phyloP scores from a whole-genome alignment of 2,113 vertebrate genomes.

The Nannospalax galili region DNA sequence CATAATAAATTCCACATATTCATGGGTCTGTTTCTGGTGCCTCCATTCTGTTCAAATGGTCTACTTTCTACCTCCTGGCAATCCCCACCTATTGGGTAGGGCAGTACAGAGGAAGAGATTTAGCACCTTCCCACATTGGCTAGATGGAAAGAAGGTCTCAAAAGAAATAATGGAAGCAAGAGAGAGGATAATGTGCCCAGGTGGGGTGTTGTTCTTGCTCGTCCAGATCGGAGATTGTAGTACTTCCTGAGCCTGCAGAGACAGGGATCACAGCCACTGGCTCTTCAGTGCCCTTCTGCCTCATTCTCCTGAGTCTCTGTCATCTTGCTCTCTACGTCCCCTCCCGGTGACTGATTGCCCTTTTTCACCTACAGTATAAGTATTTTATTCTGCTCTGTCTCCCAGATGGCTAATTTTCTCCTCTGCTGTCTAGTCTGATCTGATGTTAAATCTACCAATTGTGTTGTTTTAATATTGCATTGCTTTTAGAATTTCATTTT shows the following conservation, averaged over 20 bases:
- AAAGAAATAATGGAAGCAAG: too few species aligned
- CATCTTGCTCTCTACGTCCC: neutral
- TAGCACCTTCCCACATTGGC: too few species aligned
- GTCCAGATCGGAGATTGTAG: neutral
- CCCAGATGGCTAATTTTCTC: neutral
- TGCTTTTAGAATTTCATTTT: conserved; percentile 17
- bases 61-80: neutral
- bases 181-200: neutral
- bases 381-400: conserved; percentile 3
- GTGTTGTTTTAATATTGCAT: neutral
- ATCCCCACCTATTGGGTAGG: neutral
- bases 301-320: neutral
- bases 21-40: neutral
- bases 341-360: neutral
- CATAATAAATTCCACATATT: conserved; percentile 2
- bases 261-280: neutral
- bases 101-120: neutral
- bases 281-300: neutral
- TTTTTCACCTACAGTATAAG: too few species aligned
- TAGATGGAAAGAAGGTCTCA: too few species aligned
- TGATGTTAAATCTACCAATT: neutral
- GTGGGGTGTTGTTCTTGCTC: neutral
- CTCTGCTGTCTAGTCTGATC: neutral
- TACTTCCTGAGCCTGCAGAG: neutral
- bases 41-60: neutral